Base-by-base conservation (phyloP, 1,140 invertebrate species). In the Melanaphis sacchari region DNA sequence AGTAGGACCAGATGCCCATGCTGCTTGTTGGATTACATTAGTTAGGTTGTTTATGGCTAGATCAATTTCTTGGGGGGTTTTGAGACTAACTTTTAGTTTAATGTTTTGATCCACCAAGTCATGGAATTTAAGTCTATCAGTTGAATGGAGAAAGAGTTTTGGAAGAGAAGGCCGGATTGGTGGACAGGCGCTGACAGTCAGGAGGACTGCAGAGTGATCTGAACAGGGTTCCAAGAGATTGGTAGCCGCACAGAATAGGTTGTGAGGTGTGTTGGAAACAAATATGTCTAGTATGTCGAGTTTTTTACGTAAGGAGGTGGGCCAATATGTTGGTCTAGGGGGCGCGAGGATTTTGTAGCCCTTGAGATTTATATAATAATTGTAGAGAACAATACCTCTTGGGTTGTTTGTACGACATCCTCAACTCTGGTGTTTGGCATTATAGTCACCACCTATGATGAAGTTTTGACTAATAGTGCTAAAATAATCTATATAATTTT, bases 321-420 rank as follows among this genome's bases (percentile, higher is more conserved):
- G 93, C 93, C 38, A 85, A 84, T 93, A 88, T 36, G 49, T 66
- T 90, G 49, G 54, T 36, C 40, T 36, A 24, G 38, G 81, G 41
- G 49, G 49, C 41, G 94, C 94, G 41, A 95, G 38, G 49, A 82
- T 36, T 81, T 38, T 92, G 22, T n/a, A 76, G 40, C 76, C 41
- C 38, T 85, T 82, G 26, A 87, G 81, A 66, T 94, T 93, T 31
- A 95, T 90, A n/a, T n/a, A n/a, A 43, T 94, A 94, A 76, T 95
- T 94, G 0, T 38, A 91, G 21, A 91, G 85, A n/a, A 95, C 94
- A n/a, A 94, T 93, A 1, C 95, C 95, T 94, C 94, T 95, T 18
- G 95, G 93, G 36, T 94, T 95, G 7, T n/a, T n/a, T n/a, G n/a
- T n/a, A n/a, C n/a, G n/a, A n/a, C n/a, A n/a, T n/a, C n/a, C n/a